A percentile compares a stretch with the other conserved stretches of the same genome.
Conservation (phyloP, 2,888 invertebrate species). For the Papilio protenor region DNA sequence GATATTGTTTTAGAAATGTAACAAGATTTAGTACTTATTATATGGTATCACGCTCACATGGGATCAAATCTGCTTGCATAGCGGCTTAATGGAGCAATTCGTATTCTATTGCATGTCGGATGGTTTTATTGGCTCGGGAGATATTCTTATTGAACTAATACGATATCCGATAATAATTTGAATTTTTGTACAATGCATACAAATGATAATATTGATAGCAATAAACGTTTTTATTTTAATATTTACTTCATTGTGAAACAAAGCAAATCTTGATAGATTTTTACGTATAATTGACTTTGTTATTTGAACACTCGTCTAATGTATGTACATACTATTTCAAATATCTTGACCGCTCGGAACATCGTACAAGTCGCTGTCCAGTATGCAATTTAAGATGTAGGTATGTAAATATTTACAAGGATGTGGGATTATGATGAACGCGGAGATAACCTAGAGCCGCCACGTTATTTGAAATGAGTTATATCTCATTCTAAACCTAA, state of each 20-base stretch:
- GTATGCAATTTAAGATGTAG: too few relatives aligned
- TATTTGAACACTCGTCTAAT: too few relatives aligned
- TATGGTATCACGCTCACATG: neutral
- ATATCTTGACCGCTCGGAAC: too few relatives aligned
- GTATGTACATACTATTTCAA: too few relatives aligned
- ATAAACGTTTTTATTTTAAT: neutral
- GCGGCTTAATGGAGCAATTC: neutral
- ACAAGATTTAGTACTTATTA: neutral
- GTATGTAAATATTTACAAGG: too few relatives aligned
- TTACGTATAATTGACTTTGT: too few relatives aligned
- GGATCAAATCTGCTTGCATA: neutral
- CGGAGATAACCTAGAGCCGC: too few relatives aligned
- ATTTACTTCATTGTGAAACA: neutral
- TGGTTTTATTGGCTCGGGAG: neutral
- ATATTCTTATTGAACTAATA: neutral
- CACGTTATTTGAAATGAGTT: too few relatives aligned
- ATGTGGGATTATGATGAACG: too few relatives aligned
- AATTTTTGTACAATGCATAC: neutral
- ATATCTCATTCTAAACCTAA: too few relatives aligned
- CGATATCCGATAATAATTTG: neutral
- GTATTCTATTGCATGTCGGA: slow-evolving; percentile 13
- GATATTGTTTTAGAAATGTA: neutral
- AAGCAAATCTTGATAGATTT: too few relatives aligned
- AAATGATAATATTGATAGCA: neutral
- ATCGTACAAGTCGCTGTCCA: too few relatives aligned